Conservation (phyloP, 2,888 invertebrate genomes). For the Antheraea yamamai region DNA sequence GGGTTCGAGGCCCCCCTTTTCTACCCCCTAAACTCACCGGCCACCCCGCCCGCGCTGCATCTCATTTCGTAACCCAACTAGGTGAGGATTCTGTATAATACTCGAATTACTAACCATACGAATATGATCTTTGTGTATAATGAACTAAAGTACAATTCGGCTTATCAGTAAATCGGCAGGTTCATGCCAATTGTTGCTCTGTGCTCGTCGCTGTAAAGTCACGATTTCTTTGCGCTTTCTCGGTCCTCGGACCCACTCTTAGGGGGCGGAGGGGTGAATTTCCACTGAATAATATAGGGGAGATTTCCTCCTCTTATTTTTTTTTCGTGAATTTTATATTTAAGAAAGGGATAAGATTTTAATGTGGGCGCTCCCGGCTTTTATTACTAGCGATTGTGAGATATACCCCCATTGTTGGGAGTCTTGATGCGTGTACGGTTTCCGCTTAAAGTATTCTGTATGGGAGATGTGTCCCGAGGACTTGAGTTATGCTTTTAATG, state of each 20-base stretch:
- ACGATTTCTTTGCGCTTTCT: conserved; percentile 67
- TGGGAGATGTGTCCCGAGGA: conserved; percentile 58
- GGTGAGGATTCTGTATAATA: conserved; percentile 60
- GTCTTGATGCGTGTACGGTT: conserved; percentile 76
- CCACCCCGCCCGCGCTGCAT: conserved; percentile 66
- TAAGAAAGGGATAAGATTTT: conserved; percentile 83
- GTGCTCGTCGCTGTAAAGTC: conserved; percentile 64
- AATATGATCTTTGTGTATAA: conserved; percentile 58
- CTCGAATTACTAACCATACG: conserved; percentile 41
- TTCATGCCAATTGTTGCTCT: conserved; percentile 70
- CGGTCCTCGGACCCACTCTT: conserved; percentile 43
- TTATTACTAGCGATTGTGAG: conserved; percentile 78
- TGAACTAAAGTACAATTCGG: conserved; percentile 50
- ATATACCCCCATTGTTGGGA: conserved; percentile 71
- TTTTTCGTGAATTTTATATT: conserved; percentile 83
- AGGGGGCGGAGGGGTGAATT: conserved; percentile 50
- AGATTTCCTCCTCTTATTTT: conserved; percentile 76
- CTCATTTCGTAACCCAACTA: conserved; percentile 79
- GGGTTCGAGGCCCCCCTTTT: conserved; percentile 67
- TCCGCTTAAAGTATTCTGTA: conserved; percentile 79
- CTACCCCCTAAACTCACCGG: conserved; percentile 34
- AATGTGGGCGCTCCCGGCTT: conserved; percentile 76
- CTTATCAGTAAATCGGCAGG: conserved; percentile 30
- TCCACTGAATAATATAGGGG: conserved; percentile 76
- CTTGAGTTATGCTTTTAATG: conserved; percentile 58